phyloP scores from a whole-genome alignment of 2,797 vertebrate species.

The Poeciliopsis paucimaculata region DNA sequence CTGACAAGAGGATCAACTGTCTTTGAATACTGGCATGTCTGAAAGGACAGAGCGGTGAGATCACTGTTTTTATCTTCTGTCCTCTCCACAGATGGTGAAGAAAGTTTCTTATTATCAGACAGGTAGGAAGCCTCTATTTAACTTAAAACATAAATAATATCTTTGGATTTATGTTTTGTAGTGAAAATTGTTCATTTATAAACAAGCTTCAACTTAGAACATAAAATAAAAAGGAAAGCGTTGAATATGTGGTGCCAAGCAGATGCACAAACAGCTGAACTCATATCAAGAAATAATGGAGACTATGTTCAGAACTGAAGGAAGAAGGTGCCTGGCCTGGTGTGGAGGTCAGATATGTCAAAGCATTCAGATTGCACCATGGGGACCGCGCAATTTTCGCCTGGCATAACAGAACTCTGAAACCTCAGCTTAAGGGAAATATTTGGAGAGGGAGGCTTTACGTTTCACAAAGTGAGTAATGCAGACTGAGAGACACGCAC shows the following conservation, averaged over 20 bases:
- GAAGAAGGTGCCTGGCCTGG: conserved; percentile 33
- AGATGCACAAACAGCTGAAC: conserved; percentile 61
- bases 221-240: neutral
- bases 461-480: conserved; percentile 70
- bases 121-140: conserved; percentile 10
- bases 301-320: conserved; percentile 41
- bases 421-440: conserved; percentile 86
- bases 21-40: conserved; percentile 19
- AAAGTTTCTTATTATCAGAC: conserved; percentile 27
- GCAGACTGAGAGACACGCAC: conserved; percentile 64
- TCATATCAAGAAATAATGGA: conserved; percentile 51
- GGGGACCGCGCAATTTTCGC: conserved; percentile 70
- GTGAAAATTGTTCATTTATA: neutral
- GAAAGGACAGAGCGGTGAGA: conserved; percentile 49
- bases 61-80: conserved; percentile 52
- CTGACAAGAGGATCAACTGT: conserved; percentile 55
- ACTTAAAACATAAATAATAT: neutral
- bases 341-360: conserved; percentile 75
- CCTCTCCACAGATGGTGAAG: conserved; percentile 63
- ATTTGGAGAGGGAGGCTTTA: conserved; percentile 81
- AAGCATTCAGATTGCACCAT: conserved; percentile 73
- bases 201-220: neutral
- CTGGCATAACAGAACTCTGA: conserved; percentile 84
- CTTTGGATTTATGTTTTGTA: neutral
- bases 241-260: conserved; percentile 40